Conservation (phyloP, 2,888 invertebrate genomes). For the Philereme transversata region DNA sequence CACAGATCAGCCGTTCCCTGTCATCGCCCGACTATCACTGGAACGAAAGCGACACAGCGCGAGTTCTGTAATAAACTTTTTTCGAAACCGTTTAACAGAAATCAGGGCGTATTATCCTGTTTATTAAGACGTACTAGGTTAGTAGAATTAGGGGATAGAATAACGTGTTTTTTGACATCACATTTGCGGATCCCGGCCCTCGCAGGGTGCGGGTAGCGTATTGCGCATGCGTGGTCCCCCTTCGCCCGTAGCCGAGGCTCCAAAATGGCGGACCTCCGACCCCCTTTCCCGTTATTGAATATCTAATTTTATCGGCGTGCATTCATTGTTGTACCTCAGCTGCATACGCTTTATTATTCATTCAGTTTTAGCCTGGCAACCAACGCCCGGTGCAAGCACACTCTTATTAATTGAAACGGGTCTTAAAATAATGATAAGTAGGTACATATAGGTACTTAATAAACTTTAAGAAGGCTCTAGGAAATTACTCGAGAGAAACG, state of each 20-base stretch:
- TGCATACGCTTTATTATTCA: constrained; percentile 51
- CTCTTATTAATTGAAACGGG: not conserved
- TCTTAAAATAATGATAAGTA: too few relatives aligned
- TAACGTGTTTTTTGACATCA: constrained; percentile 83
- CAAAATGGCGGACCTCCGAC: constrained; percentile 80
- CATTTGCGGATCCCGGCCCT: constrained; percentile 74
- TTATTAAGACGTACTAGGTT: constrained; percentile 78
- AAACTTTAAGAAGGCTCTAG: too few relatives aligned
- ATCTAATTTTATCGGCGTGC: constrained; percentile 80
- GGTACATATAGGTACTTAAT: too few relatives aligned
- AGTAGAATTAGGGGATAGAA: constrained; percentile 79
- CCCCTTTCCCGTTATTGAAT: constrained; percentile 82
- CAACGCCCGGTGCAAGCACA: not conserved
- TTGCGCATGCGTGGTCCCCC: constrained; percentile 78
- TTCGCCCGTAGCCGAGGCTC: constrained; percentile 67
- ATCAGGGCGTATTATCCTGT: constrained; percentile 61
- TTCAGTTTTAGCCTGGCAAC: constrained; percentile 29
- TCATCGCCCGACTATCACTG: constrained; percentile 58
- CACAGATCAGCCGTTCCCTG: constrained; percentile 67
- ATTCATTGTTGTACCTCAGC: constrained; percentile 66
- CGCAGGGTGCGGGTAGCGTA: constrained; percentile 73
- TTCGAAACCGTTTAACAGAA: constrained; percentile 41
- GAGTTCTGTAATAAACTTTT: constrained; percentile 14
- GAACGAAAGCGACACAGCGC: constrained; percentile 19
- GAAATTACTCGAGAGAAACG: too few relatives aligned